Conservation (phyloP, 2,797 vertebrate species). For the Leontocebus nigricollis region DNA sequence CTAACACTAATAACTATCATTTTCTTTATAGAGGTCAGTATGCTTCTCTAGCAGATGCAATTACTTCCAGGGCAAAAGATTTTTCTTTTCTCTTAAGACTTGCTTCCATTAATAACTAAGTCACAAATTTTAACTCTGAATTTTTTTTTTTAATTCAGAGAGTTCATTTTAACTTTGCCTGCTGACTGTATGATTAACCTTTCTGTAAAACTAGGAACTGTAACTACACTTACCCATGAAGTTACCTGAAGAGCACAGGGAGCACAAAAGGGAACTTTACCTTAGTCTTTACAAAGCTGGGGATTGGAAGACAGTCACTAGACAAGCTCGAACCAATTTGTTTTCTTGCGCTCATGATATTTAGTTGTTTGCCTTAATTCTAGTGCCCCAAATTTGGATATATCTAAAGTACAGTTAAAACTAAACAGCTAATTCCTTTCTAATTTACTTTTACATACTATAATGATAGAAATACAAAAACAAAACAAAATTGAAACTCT, state of each 20-base stretch:
- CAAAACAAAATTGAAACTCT: background rate
- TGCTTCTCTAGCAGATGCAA: background rate
- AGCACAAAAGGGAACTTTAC: background rate
- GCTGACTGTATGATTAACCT: background rate
- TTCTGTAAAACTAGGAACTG: background rate
- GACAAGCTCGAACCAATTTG: background rate
- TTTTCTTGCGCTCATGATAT: background rate
- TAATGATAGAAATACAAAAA: background rate
- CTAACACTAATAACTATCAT: background rate
- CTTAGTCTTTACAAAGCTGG: background rate
- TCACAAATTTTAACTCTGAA: slow-evolving; percentile 34
- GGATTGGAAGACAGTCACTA: background rate
- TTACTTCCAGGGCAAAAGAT: background rate
- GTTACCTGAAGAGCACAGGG: background rate
- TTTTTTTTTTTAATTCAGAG: background rate
- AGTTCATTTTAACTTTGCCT: slow-evolving; percentile 19
- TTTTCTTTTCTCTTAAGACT: slow-evolving; percentile 28
- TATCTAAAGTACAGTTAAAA: slow-evolving; percentile 7
- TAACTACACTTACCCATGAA: background rate
- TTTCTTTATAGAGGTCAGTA: background rate
- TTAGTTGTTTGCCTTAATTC: background rate
- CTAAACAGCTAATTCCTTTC: background rate
- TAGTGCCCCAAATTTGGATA: background rate
- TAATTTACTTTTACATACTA: background rate
- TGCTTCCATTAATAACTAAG: background rate